These are phyloP conservation scores for Anisognathus igniventris DNA, from an alignment of 2,797 vertebrate genomes.

Conservation along the genomic window DNA sequence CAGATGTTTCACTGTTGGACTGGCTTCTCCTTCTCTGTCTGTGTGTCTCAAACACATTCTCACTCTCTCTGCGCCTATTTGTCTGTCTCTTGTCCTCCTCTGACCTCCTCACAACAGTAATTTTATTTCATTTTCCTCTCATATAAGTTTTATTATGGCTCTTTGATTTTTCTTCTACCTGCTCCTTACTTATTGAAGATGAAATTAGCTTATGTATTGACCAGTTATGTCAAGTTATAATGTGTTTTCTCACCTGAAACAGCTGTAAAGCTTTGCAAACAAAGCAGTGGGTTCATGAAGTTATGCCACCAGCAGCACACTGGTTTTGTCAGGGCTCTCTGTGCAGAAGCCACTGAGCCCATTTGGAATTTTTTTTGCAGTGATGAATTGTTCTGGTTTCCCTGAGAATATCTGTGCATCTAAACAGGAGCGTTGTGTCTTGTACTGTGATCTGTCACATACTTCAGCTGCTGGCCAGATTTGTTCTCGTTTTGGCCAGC, in stretches of 20 bases:
- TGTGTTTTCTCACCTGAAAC: neutral
- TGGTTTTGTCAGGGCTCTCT: neutral
- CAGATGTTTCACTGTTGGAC: neutral
- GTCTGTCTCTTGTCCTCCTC: neutral
- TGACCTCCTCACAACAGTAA: neutral
- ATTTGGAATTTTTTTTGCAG: neutral
- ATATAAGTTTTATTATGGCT: neutral
- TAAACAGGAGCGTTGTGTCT: neutral
- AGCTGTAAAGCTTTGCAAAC: neutral
- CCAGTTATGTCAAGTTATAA: neutral
- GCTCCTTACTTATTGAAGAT: neutral
- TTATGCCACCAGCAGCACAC: neutral
- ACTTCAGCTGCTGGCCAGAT: neutral
- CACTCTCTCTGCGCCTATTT: neutral
- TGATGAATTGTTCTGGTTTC: neutral
- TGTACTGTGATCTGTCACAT: accelerated
- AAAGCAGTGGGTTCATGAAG: neutral
- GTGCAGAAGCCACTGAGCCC: neutral
- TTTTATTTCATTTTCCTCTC: conserved; percentile 4
- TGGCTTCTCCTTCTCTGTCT: neutral
- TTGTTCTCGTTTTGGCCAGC: neutral
- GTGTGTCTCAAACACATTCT: neutral
- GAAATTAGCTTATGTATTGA: neutral
- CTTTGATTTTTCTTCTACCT: neutral
- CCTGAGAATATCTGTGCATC: neutral